Conservation (phyloP, 2,113 vertebrate species). For the Clarias magur region DNA sequence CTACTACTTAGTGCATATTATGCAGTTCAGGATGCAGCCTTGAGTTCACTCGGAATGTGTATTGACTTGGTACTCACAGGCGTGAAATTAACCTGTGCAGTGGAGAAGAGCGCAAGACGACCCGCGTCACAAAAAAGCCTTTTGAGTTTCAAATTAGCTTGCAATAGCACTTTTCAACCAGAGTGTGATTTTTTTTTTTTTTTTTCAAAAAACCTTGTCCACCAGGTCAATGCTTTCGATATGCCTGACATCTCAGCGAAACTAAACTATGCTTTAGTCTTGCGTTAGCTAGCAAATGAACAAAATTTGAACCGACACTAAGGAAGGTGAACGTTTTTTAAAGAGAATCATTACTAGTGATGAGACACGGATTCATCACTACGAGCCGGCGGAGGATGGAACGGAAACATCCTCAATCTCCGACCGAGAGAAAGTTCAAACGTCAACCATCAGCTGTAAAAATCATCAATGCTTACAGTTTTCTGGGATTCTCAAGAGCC, state of each 20-base stretch:
- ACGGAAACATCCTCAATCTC: too few relatives aligned
- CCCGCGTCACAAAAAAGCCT: not conserved
- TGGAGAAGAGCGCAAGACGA: slow-evolving; percentile 1
- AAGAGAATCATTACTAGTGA: too few relatives aligned
- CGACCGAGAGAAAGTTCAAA: too few relatives aligned
- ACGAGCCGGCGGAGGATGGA: too few relatives aligned
- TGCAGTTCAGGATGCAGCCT: not conserved
- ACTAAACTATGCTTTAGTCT: not conserved
- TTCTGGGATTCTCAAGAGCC: too few relatives aligned
- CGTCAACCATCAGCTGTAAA: too few relatives aligned
- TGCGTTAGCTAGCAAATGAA: not conserved
- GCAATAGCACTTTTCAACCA: not conserved
- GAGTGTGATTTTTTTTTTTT: too few relatives aligned
- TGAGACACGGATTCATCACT: too few relatives aligned
- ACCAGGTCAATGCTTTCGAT: not conserved
- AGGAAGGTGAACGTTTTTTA: too few relatives aligned
- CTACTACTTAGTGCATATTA: slow-evolving; percentile 7
- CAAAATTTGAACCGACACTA: too few relatives aligned
- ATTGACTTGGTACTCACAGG: slow-evolving; percentile 5
- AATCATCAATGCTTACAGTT: too few relatives aligned
- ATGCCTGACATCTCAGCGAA: not conserved
- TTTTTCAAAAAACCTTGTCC: not conserved
- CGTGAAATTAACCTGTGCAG: slow-evolving; percentile 17
- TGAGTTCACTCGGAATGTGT: not conserved
- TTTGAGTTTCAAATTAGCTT: not conserved